Evolutionary conservation across 2,797 vertebrate genomes (phyloP).

Genomic region (Telmatherina bonti): DNA sequence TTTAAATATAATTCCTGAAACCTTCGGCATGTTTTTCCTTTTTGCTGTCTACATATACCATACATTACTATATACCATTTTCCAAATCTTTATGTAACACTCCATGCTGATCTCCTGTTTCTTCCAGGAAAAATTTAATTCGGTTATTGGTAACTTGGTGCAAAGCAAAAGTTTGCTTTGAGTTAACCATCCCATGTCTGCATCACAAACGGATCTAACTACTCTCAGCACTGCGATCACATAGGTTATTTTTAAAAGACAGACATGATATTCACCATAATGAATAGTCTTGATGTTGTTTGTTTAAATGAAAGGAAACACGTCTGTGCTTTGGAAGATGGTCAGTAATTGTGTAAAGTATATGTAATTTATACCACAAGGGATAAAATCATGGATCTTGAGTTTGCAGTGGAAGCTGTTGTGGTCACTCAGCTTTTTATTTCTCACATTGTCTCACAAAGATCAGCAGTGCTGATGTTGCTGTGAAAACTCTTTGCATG

Average conservation of each 20-base stretch:
- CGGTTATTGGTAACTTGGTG: not conserved
- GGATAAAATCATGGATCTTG: constrained; percentile 5
- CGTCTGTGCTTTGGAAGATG: constrained; percentile 21
- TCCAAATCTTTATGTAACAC: not conserved
- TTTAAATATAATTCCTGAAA: not conserved
- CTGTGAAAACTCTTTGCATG: constrained; percentile 62
- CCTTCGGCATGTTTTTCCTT: constrained; percentile 53
- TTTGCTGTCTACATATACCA: constrained; percentile 8
- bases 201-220: not conserved
- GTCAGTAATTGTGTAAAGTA: constrained; percentile 29
- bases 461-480: constrained; percentile 22
- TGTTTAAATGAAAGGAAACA: constrained; percentile 12
- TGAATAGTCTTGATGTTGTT: not conserved
- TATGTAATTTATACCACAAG: constrained; percentile 2
- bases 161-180: not conserved
- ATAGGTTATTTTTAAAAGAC: not conserved
- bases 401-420: constrained; percentile 10
- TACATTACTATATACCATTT: constrained; percentile 11
- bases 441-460: constrained; percentile 28
- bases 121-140: not conserved
- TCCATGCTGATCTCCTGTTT: not conserved
- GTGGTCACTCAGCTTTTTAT: constrained; percentile 1
- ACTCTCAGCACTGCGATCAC: not conserved
- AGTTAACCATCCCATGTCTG: not conserved
- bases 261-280: not conserved